Base-by-base conservation (phyloP, 2,888 invertebrate species). In the Ecdyonurus torrentis region DNA sequence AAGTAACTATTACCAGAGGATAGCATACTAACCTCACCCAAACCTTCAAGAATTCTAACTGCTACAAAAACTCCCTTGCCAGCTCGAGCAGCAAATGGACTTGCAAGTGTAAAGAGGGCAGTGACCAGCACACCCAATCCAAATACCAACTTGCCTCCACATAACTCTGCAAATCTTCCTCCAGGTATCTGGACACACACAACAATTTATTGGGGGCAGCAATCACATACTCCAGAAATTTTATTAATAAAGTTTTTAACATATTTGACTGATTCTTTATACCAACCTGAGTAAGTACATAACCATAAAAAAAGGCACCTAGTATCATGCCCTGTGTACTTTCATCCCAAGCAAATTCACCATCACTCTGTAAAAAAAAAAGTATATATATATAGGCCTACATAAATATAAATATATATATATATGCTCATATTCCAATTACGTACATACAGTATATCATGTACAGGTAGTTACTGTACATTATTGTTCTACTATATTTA, bases 101-200 rank as follows among this genome's bases (percentile, higher is more conserved):
- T 91, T 19, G 91, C 74, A 22, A 93, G 77, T 0, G 93, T 92
- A 68, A 92, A 85, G 63, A 93, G 72, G 3, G 91, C 87, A 2
- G 91, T 90, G 58, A 91, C 76, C 59, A 92, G 77, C 1, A 91
- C 85, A 2, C 91, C 91, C 37, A 89, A 73, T 19, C 91, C 91
- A 71, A 88, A 91, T 2, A 94, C 83, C 65, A 86, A 77, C 76
- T 92, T 93, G n/a, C 92, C 94, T 50, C 96, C 95, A 72, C 85
- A 81, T 67, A 85, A 77, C 75, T 91, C 91, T 1, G 95, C 91
- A 76, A 94, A 79, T 69, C 89, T 78, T 1, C 89, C 89, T 52
- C 89, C 89, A 52, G 89, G 89, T 58, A 87, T 83, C 37, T 37
- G 37, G 15, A 37, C 5, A n/a, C n/a, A n/a, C n/a, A n/a, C n/a